These are phyloP conservation scores for Perca flavescens DNA, from an alignment of 2,113 vertebrate species.

Conservation along the genomic window DNA sequence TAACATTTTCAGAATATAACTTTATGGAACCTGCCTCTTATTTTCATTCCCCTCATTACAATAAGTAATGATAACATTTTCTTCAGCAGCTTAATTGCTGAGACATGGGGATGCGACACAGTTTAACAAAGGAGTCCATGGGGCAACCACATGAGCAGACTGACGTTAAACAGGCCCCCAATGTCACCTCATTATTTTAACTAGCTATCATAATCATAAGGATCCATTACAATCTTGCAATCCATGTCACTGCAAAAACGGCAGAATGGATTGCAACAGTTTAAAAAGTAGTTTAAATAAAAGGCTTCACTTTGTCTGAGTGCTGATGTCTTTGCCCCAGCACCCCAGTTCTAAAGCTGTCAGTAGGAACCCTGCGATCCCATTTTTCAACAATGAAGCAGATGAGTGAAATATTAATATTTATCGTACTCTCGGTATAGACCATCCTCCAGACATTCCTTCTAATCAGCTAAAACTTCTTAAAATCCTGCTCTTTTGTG, in stretches of 20 bases:
- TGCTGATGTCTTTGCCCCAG: not conserved
- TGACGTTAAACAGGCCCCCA: not conserved
- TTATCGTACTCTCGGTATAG: no score
- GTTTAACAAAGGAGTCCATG: constrained; percentile 6
- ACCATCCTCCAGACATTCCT: no score
- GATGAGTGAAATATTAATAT: not conserved
- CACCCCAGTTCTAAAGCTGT: not conserved
- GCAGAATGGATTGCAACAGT: not conserved
- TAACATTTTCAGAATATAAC: not conserved
- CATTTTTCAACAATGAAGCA: not conserved
- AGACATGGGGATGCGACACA: constrained; percentile 4
- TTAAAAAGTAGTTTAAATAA: constrained; percentile 5
- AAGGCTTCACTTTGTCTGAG: not conserved
- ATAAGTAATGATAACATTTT: constrained; percentile 10
- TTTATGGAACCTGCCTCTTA: not conserved
- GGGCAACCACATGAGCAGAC: constrained; percentile 1
- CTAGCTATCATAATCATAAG: not conserved
- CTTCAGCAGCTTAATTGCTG: constrained; percentile 24
- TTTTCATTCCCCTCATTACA: constrained; percentile 2
- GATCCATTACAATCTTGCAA: not conserved
- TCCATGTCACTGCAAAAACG: not conserved
- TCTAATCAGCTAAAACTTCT: no score
- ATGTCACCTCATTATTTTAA: constrained; percentile 3
- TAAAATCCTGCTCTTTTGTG: no score
- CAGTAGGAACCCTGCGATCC: not conserved